Evolutionary conservation across 2,797 vertebrate genomes (phyloP).

Genomic region (Synanceia verrucosa): DNA sequence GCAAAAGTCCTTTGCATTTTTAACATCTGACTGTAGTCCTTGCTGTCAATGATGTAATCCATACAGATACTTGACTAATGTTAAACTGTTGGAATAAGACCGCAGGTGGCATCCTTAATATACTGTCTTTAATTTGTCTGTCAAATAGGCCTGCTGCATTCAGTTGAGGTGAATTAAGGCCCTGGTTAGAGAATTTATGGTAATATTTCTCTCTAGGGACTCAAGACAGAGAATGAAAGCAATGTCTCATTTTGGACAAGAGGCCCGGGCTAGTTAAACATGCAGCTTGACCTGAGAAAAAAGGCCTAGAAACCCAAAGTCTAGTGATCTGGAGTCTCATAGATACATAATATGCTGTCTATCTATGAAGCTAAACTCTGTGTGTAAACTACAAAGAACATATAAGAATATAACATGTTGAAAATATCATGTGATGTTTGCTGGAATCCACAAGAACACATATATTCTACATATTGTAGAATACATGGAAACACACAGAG

Average conservation of each 20-base stretch:
- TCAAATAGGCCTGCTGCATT: neutral
- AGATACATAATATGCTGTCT: neutral
- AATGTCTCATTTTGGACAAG: neutral
- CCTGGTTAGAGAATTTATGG: neutral
- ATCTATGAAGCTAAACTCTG: neutral
- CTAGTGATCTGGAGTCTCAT: neutral
- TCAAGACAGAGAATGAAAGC: neutral
- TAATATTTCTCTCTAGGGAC: neutral
- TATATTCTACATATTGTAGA: neutral
- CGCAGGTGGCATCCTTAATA: neutral
- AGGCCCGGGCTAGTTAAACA: neutral
- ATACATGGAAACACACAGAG: neutral
- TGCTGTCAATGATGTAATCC: too few relatives aligned
- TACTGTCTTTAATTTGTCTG: neutral
- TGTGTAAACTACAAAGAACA: neutral
- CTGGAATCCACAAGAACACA: conserved; percentile 2
- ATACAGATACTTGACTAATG: neutral
- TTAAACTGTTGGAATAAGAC: too few relatives aligned
- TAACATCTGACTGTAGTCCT: too few relatives aligned
- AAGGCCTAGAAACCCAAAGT: neutral
- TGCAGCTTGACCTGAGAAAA: neutral
- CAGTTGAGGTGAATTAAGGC: neutral
- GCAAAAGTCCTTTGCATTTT: neutral
- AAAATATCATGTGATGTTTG: conserved; percentile 17
- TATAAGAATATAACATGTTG: neutral